A percentile compares a stretch with the other conserved stretches of the same genome.
Conservation (phyloP, 2,888 invertebrate genomes). For the Beris morrisii region DNA sequence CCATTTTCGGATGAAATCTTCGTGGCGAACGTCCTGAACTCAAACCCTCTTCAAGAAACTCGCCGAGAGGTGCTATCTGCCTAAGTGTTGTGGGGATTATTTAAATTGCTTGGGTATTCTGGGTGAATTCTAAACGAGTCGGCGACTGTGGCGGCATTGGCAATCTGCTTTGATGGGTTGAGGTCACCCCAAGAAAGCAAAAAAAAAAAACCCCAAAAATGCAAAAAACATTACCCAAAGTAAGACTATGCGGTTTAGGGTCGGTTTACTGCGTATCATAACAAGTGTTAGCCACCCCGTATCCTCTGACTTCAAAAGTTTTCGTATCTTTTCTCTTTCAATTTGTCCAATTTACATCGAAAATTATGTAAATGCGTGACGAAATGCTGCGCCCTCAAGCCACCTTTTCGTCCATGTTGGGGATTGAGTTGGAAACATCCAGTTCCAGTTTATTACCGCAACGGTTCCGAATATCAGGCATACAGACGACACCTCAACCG, state of each 20-base stretch:
- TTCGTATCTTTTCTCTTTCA: constrained; percentile 37
- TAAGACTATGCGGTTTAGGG: constrained; percentile 24
- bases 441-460: neutral
- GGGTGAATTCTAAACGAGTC: constrained; percentile 43
- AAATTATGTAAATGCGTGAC: constrained; percentile 38
- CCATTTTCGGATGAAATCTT: neutral
- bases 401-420: neutral
- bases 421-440: neutral
- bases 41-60: neutral
- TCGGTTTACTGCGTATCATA: constrained; percentile 31
- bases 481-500: neutral
- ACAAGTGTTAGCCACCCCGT: constrained; percentile 29
- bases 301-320: constrained; percentile 15
- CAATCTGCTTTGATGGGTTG: constrained; percentile 10
- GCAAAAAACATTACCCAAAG: constrained; percentile 13
- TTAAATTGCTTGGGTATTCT: constrained; percentile 43
- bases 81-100: constrained; percentile 41
- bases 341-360: constrained; percentile 40
- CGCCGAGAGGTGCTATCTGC: constrained; percentile 4
- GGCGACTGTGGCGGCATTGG: neutral
- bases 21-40: neutral
- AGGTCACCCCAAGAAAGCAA: neutral
- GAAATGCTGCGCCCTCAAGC: constrained; percentile 18
- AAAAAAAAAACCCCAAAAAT: neutral
- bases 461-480: neutral